Conservation (phyloP, 2,888 invertebrate genomes). For the Machimus atricapillus region DNA sequence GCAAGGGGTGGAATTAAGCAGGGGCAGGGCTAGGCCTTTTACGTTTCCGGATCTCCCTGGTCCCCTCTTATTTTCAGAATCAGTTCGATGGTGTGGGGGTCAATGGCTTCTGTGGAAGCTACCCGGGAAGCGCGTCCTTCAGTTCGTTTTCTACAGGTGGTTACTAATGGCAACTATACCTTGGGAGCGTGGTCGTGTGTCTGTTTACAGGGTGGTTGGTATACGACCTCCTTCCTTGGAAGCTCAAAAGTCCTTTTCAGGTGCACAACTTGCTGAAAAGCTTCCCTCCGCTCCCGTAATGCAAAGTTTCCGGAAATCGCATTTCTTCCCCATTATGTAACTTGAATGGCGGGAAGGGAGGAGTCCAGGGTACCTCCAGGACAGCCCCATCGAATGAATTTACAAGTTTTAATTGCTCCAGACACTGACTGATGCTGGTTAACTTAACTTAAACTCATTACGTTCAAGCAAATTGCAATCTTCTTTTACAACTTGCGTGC, state of each 20-base stretch:
- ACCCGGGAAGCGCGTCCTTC: neutral
- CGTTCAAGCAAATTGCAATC: too few species aligned
- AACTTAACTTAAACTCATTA: too few species aligned
- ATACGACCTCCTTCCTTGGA: neutral
- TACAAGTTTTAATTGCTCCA: neutral
- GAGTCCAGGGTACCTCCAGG: neutral
- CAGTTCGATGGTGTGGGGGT: conserved; percentile 10
- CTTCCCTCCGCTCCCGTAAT: neutral
- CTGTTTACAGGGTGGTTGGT: neutral
- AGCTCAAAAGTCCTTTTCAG: neutral
- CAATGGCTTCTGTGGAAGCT: conserved; percentile 34
- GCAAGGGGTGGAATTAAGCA: neutral
- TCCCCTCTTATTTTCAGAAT: conserved; percentile 1
- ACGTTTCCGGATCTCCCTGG: neutral
- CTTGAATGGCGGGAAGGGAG: neutral
- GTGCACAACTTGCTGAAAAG: neutral
- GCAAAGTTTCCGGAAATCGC: neutral
- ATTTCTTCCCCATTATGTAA: neutral
- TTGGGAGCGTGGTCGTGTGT: neutral
- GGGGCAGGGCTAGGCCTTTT: neutral
- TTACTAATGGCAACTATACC: conserved; percentile 46
- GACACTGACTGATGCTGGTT: neutral
- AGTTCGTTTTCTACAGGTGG: conserved; percentile 45
- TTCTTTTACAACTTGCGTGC: too few species aligned
- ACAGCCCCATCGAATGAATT: neutral